Evolutionary conservation across 23 tunicate genomes (phyloP).

Genomic region (Oikopleura vanhoeffeni): DNA sequence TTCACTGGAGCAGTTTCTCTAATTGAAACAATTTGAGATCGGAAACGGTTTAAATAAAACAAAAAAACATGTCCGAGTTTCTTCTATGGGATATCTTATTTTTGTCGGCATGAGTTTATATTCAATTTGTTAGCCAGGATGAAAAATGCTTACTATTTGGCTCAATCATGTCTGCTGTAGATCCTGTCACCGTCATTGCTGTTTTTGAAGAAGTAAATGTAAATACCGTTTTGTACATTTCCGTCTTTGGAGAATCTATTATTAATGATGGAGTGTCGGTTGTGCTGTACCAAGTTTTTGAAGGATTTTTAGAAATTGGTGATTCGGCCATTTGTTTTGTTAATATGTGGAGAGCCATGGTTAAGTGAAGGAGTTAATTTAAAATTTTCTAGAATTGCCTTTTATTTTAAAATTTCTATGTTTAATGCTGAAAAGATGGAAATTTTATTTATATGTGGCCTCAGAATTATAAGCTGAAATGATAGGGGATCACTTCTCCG

Average conservation of each 20-base stretch:
- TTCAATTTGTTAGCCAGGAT: background rate
- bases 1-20: no score
- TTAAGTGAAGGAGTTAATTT: no score
- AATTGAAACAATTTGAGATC: no score
- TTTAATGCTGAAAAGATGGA: no score
- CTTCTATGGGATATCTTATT: background rate
- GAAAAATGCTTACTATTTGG: conserved; percentile 14
- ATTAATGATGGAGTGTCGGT: conserved; percentile 6
- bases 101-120: background rate
- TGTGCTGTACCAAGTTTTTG: conserved; percentile 36
- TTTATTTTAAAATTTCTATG: no score
- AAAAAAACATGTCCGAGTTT: background rate
- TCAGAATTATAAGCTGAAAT: no score
- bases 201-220: conserved; percentile 12
- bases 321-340: conserved; percentile 25
- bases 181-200: conserved; percentile 7
- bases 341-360: conserved; percentile 37
- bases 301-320: conserved; percentile 51
- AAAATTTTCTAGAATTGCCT: no score
- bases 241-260: conserved; percentile 7
- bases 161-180: conserved; percentile 11
- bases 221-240: background rate
- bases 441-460: no score
- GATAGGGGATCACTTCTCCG: no score
- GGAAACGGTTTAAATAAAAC: background rate